Percentiles rank a stretch among this genome's conserved stretches.
Conservation (phyloP, 2,113 vertebrate species). For the Erpornis zantholeuca region DNA sequence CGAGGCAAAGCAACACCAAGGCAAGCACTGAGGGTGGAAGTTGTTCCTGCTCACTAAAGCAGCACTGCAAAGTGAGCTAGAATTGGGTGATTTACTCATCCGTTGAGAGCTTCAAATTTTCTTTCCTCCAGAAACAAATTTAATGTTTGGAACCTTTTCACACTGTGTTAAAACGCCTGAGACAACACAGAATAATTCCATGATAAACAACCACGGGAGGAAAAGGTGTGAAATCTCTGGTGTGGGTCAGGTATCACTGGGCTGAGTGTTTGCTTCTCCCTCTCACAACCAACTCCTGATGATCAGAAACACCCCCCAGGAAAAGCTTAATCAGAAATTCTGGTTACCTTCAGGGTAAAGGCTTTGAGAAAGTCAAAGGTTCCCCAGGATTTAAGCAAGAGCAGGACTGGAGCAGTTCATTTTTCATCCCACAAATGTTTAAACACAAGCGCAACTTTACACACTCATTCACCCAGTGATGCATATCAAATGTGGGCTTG, state of each 20-base stretch:
- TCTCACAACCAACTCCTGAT: not conserved
- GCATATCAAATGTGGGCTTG: not conserved
- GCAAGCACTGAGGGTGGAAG: accelerated
- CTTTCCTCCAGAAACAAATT: not conserved
- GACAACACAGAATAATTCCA: not conserved
- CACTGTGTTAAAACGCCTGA: not conserved
- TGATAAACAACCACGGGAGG: accelerated
- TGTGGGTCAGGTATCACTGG: not conserved
- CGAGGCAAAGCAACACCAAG: not conserved
- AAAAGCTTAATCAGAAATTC: not conserved
- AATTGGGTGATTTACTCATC: not conserved
- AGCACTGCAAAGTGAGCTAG: not conserved
- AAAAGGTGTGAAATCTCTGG: not conserved
- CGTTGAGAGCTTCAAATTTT: not conserved
- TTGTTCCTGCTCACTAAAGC: not conserved
- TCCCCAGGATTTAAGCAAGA: not conserved
- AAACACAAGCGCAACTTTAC: not conserved
- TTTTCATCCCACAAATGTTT: not conserved
- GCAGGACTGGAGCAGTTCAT: not conserved
- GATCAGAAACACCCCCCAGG: not conserved
- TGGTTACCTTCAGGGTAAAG: not conserved
- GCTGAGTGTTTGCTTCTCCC: not conserved
- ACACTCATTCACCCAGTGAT: not conserved
- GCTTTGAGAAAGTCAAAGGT: not conserved
- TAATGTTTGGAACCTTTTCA: not conserved